Evolutionary conservation across 2,888 invertebrate species (phyloP).

Genomic region (Oxytorus armatus): DNA sequence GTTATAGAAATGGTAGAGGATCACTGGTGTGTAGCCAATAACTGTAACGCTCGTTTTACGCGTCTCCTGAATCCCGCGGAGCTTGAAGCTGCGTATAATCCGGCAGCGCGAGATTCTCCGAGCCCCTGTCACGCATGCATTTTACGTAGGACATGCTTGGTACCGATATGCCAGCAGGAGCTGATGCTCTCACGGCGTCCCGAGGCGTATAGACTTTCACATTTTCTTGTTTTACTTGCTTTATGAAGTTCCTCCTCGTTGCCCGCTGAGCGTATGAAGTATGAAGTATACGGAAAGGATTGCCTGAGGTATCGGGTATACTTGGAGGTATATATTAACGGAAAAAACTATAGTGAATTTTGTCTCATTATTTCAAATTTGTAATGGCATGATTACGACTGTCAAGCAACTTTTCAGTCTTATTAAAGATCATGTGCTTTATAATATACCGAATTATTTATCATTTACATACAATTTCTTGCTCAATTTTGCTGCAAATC

Average conservation of each 20-base stretch:
- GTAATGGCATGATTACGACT: neutral
- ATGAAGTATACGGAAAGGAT: conserved; percentile 11
- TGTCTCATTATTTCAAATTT: conserved; percentile 29
- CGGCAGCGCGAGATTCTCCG: conserved; percentile 30
- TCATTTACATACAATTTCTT: too few species aligned
- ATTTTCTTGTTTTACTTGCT: conserved; percentile 33
- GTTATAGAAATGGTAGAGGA: neutral
- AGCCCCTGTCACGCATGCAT: conserved; percentile 22
- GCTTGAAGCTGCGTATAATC: conserved; percentile 29
- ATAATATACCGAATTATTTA: neutral
- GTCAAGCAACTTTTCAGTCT: neutral
- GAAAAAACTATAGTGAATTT: conserved; percentile 28
- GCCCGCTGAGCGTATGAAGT: conserved; percentile 16
- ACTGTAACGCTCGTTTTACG: conserved; percentile 12
- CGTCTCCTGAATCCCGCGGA: conserved; percentile 13
- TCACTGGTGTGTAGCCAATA: conserved; percentile 17
- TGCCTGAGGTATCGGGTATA: neutral
- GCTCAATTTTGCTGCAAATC: too few species aligned
- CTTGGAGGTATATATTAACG: conserved; percentile 10
- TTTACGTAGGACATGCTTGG: conserved; percentile 1
- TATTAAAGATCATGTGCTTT: neutral
- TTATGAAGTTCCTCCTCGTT: conserved; percentile 33
- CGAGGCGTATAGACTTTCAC: conserved; percentile 32
- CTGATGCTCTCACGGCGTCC: conserved; percentile 5
- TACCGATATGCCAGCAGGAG: conserved; percentile 31